These are phyloP conservation scores for Drosophila suboccidentalis DNA, from an alignment of 2,888 invertebrate genomes.

Conservation along the genomic window DNA sequence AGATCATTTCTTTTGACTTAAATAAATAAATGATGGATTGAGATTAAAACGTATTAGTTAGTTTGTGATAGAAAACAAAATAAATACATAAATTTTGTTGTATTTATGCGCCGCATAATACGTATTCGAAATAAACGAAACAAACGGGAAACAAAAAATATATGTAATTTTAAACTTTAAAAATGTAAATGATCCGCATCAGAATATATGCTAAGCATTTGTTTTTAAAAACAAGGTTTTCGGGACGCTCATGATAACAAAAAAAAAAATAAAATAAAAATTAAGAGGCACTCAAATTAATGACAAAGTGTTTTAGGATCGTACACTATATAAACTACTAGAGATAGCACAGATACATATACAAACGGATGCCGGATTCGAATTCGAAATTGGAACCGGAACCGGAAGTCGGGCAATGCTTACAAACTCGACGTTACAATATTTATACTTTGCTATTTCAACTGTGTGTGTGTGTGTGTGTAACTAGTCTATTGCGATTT, in stretches of 20 bases:
- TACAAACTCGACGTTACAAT: constrained; percentile 35
- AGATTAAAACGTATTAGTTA: constrained; percentile 12
- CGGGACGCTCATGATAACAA: neutral
- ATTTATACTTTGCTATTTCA: constrained; percentile 31
- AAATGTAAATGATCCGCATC: constrained; percentile 21
- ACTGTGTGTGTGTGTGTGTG: constrained; percentile 10
- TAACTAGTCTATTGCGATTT: constrained; percentile 42
- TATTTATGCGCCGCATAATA: constrained; percentile 17
- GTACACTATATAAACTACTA: constrained; percentile 25
- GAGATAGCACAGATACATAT: constrained; percentile 35
- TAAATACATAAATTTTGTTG: neutral
- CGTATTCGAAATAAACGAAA: constrained; percentile 3
- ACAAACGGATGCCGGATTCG: constrained; percentile 13
- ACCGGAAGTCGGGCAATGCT: constrained; percentile 35
- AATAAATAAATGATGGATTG: constrained; percentile 35
- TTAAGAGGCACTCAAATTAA: constrained; percentile 13
- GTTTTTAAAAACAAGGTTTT: constrained; percentile 10
- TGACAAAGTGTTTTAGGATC: constrained; percentile 22
- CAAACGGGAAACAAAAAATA: constrained; percentile 8
- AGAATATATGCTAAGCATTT: constrained; percentile 53
- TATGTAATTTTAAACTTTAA: neutral
- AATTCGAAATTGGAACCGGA: neutral
- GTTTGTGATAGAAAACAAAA: constrained; percentile 27
- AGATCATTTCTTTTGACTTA: constrained; percentile 20
- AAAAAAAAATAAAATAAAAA: constrained; percentile 1